Evolutionary conservation across 1,140 invertebrate genomes (phyloP), one percentile per base, ranked within the genome.

Genomic region (Pogonomyrmex barbatus): DNA sequence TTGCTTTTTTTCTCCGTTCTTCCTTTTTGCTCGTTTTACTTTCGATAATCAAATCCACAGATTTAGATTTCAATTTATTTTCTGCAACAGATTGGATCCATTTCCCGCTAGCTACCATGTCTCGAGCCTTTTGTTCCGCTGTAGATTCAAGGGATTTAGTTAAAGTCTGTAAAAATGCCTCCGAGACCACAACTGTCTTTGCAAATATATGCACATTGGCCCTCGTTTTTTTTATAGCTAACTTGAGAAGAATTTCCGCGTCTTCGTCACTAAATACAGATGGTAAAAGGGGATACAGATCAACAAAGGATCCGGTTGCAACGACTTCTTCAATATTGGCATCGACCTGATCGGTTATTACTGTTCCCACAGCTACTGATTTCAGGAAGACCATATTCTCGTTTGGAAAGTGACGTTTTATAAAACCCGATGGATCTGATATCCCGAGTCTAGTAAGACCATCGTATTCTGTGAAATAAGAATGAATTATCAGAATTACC

Each of bases 381-480:
- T 97, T 96, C 12, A 99, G 95, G 90, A 97, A 97, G 9, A 96
- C 95, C 56, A 98, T 94, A 68, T 97, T 96, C 92, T 98, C 97
- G 93, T 96, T 96, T 12, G 96, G 91, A 91, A 98, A 97, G 90
- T 97, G 96, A 87, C 97, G 98, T 89, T 97, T 97, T 6, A 99
- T 96, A 94, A 97, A 99, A 42, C 95, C 95, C 93, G 97, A 97
- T 12, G 98, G 96, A 94, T 99, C 98, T 14, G 96, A 96, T 90
- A 99, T 98, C 2, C 98, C 99, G 70, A 99, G 95, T 89, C 98
- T 96, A n/a, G 95, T 95, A 52, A 99, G 94, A 3, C 98, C 97
- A 95, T 99, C 98, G 96, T 98, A 99, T 95, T 99, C 98, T 97
- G 91, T 92, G 94, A 93, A 71, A 62, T 87, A 78, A 60, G 36